phyloP scores from a whole-genome alignment of 2,888 invertebrate species.

The Pimpla rufipes region DNA sequence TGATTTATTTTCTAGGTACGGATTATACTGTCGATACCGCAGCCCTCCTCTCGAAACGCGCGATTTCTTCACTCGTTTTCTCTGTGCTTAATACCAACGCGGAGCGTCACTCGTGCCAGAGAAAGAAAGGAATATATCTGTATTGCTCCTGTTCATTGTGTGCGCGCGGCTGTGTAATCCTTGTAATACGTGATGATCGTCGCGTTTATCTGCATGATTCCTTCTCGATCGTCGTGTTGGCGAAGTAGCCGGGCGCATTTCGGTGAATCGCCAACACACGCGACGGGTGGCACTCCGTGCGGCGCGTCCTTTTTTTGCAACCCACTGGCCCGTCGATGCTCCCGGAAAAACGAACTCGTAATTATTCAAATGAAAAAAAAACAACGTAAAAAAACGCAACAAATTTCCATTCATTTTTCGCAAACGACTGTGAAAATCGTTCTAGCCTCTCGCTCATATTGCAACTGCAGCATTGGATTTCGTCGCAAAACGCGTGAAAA shows the following conservation, averaged over 20 bases:
- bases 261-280: slow-evolving; percentile 75
- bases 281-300: slow-evolving; percentile 75
- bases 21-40: slow-evolving; percentile 81
- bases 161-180: not conserved
- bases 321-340: not conserved
- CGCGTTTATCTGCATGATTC: slow-evolving; percentile 1
- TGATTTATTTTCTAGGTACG: slow-evolving; percentile 85
- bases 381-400: not conserved
- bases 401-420: not conserved
- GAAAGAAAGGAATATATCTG: slow-evolving; percentile 6
- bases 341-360: not conserved
- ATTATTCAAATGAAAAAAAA: not conserved
- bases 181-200: not conserved
- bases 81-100: slow-evolving; percentile 27
- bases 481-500: slow-evolving; percentile 15
- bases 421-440: not conserved
- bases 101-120: slow-evolving; percentile 41
- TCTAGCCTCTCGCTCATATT: not conserved
- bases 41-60: slow-evolving; percentile 83
- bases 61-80: slow-evolving; percentile 71
- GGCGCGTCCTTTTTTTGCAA: slow-evolving; percentile 66
- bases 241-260: slow-evolving; percentile 80
- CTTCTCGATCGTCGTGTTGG: slow-evolving; percentile 63
- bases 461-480: not conserved
- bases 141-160: not conserved